Conservation (phyloP, 2,113 vertebrate species). For the Prochilodus magdalenae region DNA sequence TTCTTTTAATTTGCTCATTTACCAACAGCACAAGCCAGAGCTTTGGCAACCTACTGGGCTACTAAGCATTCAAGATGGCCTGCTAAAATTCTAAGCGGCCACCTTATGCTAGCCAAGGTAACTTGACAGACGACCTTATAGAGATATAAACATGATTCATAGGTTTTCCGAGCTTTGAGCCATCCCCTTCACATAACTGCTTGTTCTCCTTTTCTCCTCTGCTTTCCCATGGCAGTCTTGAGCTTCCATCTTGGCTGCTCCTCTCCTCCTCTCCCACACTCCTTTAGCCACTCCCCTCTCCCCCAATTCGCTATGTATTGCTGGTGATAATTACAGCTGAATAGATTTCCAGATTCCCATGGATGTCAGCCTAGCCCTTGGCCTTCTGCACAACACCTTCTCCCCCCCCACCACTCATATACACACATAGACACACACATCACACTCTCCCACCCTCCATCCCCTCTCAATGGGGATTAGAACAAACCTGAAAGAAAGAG, state of each 20-base stretch:
- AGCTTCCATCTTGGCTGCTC: constrained; percentile 49
- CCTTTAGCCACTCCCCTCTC: constrained; percentile 62
- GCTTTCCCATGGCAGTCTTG: constrained; percentile 40
- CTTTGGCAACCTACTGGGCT: constrained; percentile 26
- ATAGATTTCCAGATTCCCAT: constrained; percentile 79
- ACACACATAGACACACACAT: neutral
- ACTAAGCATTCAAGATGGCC: constrained; percentile 21
- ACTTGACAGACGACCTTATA: constrained; percentile 9
- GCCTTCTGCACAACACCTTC: constrained; percentile 69
- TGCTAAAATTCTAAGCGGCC: neutral
- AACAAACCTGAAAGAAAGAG: constrained; percentile 9
- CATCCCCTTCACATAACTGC: neutral
- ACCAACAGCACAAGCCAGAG: constrained; percentile 13
- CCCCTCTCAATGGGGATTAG: constrained; percentile 72
- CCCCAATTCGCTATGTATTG: constrained; percentile 74
- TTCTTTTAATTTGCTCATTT: constrained; percentile 3
- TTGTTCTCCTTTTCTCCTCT: constrained; percentile 5
- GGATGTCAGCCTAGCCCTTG: constrained; percentile 74
- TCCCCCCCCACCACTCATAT: constrained; percentile 60
- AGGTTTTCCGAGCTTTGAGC: neutral
- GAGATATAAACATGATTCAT: neutral
- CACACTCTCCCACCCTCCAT: constrained; percentile 47
- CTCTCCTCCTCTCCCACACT: constrained; percentile 63
- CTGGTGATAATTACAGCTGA: constrained; percentile 82
- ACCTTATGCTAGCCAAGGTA: constrained; percentile 5